A percentile compares a stretch with the other conserved stretches of the same genome.
Evolutionary conservation across 2,797 vertebrate species (phyloP).

Genomic region (Amblyraja radiata): DNA sequence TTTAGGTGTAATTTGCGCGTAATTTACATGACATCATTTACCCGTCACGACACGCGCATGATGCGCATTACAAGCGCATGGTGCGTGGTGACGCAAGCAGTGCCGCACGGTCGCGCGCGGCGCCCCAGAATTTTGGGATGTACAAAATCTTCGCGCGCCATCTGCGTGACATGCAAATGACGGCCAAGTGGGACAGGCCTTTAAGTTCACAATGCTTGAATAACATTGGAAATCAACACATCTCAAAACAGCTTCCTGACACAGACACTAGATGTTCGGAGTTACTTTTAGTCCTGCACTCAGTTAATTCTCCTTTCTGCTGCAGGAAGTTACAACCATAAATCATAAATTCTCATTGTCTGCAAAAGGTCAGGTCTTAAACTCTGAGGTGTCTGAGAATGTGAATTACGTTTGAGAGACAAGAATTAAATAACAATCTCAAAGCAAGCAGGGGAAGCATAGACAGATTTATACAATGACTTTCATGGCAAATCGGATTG

Average conservation of each 20-base stretch:
- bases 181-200: too few species aligned
- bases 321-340: constrained; percentile 11
- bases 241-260: background rate
- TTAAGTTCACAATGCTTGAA: background rate
- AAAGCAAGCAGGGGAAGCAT: background rate
- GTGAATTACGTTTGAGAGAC: constrained; percentile 9
- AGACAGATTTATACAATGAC: too few species aligned
- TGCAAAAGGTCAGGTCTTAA: constrained; percentile 33
- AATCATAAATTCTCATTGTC: background rate
- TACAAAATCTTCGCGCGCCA: too few species aligned
- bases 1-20: too few species aligned
- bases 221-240: background rate
- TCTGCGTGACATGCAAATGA: too few species aligned
- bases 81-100: too few species aligned
- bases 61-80: too few species aligned
- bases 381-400: constrained; percentile 2
- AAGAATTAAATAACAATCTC: constrained; percentile 1
- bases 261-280: background rate
- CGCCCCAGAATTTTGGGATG: too few species aligned
- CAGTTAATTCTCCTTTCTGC: background rate
- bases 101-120: too few species aligned
- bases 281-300: background rate
- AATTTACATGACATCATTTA: too few species aligned
- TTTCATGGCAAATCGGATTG: too few species aligned
- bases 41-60: too few species aligned